Evolutionary conservation across 2,888 invertebrate species (phyloP).

Genomic region (Acronicta aceris): DNA sequence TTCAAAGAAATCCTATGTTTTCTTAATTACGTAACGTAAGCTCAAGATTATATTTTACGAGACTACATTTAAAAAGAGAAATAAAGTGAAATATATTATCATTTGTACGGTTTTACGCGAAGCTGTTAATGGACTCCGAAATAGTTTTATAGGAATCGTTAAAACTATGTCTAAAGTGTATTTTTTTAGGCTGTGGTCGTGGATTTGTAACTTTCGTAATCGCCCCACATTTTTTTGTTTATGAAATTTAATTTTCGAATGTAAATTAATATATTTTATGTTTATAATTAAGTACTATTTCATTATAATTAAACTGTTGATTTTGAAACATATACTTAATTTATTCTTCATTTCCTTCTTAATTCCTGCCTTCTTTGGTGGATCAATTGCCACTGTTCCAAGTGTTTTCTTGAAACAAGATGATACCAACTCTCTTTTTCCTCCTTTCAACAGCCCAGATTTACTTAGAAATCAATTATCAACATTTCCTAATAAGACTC

Average conservation of each 20-base stretch:
- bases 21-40: slow-evolving; percentile 36
- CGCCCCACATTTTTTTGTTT: not conserved
- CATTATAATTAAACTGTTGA: too few relatives aligned
- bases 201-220: slow-evolving; percentile 7
- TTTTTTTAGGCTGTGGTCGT: slow-evolving; percentile 21
- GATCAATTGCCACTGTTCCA: too few relatives aligned
- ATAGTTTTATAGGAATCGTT: slow-evolving; percentile 73
- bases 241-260: slow-evolving; percentile 5
- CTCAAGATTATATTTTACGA: slow-evolving; percentile 52
- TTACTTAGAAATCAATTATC: not conserved
- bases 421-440: not conserved
- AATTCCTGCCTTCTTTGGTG: too few relatives aligned
- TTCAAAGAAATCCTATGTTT: slow-evolving; percentile 42
- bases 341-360: too few relatives aligned
- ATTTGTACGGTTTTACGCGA: slow-evolving; percentile 46
- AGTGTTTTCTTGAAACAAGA: too few relatives aligned
- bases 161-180: slow-evolving; percentile 53
- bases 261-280: not conserved
- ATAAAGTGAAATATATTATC: slow-evolving; percentile 38
- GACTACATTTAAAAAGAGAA: slow-evolving; percentile 38
- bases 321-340: too few relatives aligned
- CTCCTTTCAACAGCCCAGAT: not conserved
- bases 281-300: not conserved
- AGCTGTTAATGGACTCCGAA: slow-evolving; percentile 66
- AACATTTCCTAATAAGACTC: slow-evolving; percentile 34